phyloP scores from a whole-genome alignment of 2,113 vertebrate species.

The Chloropsis cyanopogon region DNA sequence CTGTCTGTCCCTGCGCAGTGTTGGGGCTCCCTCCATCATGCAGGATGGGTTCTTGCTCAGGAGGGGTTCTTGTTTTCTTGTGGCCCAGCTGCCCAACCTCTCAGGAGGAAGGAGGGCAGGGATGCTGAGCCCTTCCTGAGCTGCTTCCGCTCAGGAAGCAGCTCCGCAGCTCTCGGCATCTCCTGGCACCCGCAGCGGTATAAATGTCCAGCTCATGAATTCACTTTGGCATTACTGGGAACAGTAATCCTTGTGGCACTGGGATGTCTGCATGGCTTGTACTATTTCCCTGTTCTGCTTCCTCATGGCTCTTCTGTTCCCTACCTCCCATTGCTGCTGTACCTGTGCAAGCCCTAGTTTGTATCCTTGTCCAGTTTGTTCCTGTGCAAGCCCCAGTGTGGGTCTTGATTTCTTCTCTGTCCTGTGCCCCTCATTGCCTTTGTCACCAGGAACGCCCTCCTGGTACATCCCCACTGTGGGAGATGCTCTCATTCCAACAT shows the following conservation, averaged over 20 bases:
- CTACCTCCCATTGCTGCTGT: neutral
- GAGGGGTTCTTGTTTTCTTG: neutral
- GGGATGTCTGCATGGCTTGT: neutral
- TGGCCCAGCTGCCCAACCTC: neutral
- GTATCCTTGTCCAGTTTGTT: neutral
- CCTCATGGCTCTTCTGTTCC: neutral
- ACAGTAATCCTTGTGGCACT: neutral
- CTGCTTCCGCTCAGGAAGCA: neutral
- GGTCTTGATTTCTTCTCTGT: no score
- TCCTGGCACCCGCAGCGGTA: rapidly evolving
- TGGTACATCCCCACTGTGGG: neutral
- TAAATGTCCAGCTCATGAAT: neutral
- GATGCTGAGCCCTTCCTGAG: no score
- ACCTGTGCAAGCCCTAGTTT: neutral
- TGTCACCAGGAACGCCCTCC: neutral
- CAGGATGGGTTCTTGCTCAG: neutral
- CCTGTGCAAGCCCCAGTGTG: neutral
- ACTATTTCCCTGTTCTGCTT: neutral
- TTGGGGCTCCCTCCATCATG: neutral
- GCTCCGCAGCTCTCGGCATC: neutral
- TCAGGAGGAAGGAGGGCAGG: neutral
- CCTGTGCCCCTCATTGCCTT: neutral
- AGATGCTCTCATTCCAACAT: neutral
- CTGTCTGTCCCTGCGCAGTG: neutral
- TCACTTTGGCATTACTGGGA: neutral